phyloP scores from a whole-genome alignment of 2,888 invertebrate species.

The Mythimna impura region DNA sequence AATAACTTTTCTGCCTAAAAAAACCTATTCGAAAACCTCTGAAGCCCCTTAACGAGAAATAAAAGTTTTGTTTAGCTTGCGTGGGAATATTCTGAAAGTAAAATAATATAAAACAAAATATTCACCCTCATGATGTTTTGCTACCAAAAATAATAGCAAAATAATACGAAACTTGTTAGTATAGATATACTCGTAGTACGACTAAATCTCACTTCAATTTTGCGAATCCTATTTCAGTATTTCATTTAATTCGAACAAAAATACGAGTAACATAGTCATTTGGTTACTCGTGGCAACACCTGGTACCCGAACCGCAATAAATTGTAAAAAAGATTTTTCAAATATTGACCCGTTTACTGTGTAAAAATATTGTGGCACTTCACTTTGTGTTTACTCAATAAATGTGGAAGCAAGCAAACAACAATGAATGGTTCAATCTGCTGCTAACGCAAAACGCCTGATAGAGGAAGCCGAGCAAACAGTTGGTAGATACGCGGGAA shows the following conservation, averaged over 20 bases:
- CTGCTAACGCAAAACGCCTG: constrained; percentile 52
- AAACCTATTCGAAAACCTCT: not conserved
- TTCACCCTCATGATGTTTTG: not conserved
- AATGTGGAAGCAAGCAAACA: constrained; percentile 53
- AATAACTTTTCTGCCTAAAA: not conserved
- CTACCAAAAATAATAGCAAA: not conserved
- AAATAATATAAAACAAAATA: constrained; percentile 2
- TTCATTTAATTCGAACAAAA: not conserved
- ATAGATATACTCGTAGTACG: not conserved
- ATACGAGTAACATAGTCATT: not conserved
- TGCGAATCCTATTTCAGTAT: not conserved
- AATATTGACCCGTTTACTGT: constrained; percentile 30
- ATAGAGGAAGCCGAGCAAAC: constrained; percentile 53
- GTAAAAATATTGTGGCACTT: constrained; percentile 37
- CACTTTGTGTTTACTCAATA: constrained; percentile 51
- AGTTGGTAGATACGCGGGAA: constrained; percentile 38
- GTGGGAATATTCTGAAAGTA: not conserved
- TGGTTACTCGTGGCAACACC: constrained; percentile 2
- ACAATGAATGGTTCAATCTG: constrained; percentile 55
- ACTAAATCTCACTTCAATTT: not conserved
- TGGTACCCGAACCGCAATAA: not conserved
- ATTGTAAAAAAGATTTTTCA: not conserved
- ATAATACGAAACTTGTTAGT: not conserved
- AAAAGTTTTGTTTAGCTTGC: not conserved
- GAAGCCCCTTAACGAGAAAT: not conserved